Percentiles rank a stretch among this genome's conserved stretches.
Conservation (phyloP, 2,888 invertebrate species). For the Choristoneura rosaceana region DNA sequence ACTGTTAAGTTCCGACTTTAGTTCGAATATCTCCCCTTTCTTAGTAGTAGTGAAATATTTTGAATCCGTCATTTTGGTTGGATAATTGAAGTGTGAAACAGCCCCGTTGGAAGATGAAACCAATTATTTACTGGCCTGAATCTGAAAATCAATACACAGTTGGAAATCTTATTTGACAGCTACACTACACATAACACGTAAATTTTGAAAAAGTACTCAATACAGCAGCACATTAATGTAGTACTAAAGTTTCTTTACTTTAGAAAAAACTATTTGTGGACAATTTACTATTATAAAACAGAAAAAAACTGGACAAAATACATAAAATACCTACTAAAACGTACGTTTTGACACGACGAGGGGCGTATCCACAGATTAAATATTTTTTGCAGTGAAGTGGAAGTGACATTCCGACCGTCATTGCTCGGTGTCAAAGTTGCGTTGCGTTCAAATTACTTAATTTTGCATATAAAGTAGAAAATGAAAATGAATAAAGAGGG, state of each 20-base stretch:
- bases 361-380: constrained; percentile 55
- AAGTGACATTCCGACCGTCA: not conserved
- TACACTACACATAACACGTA: not conserved
- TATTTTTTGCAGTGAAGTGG: not conserved
- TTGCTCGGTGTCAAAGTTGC: too few species aligned
- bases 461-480: too few species aligned
- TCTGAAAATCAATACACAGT: constrained; percentile 62
- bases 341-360: constrained; percentile 57
- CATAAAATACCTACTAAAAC: constrained; percentile 37
- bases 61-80: constrained; percentile 96
- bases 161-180: constrained; percentile 40
- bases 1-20: constrained; percentile 99
- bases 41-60: constrained; percentile 99
- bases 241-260: not conserved
- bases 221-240: not conserved
- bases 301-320: constrained; percentile 27
- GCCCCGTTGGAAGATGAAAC: constrained; percentile 33
- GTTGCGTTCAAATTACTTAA: too few species aligned
- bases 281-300: constrained; percentile 8
- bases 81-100: constrained; percentile 26
- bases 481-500: too few species aligned
- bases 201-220: not conserved
- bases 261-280: not conserved
- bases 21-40: constrained; percentile 99
- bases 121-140: constrained; percentile 48